Conservation (phyloP, 1,140 invertebrate genomes). For the Bombus ignitus region DNA sequence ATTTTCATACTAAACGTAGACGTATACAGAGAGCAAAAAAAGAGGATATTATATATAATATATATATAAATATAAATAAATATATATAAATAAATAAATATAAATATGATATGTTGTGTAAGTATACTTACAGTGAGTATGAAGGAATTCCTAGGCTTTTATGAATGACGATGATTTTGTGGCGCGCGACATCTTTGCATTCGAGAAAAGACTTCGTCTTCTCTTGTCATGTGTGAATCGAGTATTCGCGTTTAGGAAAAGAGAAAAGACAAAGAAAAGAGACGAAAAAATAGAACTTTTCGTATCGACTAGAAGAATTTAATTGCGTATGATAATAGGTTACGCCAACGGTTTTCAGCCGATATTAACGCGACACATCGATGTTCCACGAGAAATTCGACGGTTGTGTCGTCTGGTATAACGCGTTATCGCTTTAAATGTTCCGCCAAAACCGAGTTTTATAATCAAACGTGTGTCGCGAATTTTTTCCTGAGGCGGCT, state of each 20-base stretch:
- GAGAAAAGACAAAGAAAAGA: too few relatives aligned
- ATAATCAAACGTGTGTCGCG: constrained; percentile 25
- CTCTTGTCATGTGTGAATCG: not conserved
- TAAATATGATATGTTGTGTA: constrained; percentile 57
- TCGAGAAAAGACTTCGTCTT: not conserved
- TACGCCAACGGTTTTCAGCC: constrained; percentile 1
- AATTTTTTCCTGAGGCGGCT: not conserved
- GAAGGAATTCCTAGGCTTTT: constrained; percentile 59
- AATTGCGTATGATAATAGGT: not conserved
- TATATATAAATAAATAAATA: constrained; percentile 47
- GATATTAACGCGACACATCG: not conserved
- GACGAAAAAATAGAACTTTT: not conserved
- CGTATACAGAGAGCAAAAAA: constrained; percentile 59
- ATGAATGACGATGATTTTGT: constrained; percentile 28
- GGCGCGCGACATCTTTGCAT: constrained; percentile 13
- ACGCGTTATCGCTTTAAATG: constrained; percentile 21
- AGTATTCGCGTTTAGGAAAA: not conserved
- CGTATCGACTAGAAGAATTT: not conserved
- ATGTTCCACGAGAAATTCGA: not conserved
- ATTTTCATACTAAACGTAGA: constrained; percentile 77
- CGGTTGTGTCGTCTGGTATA: constrained; percentile 16
- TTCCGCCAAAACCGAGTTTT: constrained; percentile 33
- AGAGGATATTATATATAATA: constrained; percentile 55
- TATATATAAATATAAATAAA: constrained; percentile 52
- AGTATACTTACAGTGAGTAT: constrained; percentile 62